Evolutionary conservation across 2,797 vertebrate species (phyloP), one percentile per base, ranked within the genome.

Genomic region (Helostoma temminkii): DNA sequence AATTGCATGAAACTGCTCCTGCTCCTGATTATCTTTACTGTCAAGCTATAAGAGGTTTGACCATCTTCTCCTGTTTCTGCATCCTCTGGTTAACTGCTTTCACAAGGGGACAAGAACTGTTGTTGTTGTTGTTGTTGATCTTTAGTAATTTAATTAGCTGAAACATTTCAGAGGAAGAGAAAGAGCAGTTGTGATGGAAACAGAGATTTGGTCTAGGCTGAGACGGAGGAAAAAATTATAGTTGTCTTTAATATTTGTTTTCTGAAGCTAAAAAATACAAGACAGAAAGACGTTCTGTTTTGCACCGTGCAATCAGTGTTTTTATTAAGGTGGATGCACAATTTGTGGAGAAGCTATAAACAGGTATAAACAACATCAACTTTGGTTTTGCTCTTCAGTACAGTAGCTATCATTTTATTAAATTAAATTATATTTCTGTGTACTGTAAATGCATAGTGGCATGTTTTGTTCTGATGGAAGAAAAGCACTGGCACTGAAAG

Each of bases 1-100:
- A 60, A 53, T 73, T 52, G 30, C 25, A 67, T 66, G 45, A 69
- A 37, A 61, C 67, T 49, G 62, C 69, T 70, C 53, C 11, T 3
- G 2, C 8, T 36, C 25, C 22, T 30, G 37, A 73, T 60, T 57
- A 56, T 43, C 42, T 43, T 43, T 42, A 47, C 34, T 6, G 12
- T 43, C 4, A 41, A 59, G 34, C 46, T 64, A 4, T 39, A 22
- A 34, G 36, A 43, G 43, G 22, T 26, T 26, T 66, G 22, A 61
- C 25, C 2, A 5, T 46, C 15, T 61, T 24, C 24, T 65, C 15
- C 39, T 43, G n/a, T 15, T 30, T 12, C 10, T n/a, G 42, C 30
- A 16, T 18, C 16, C 14, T 36, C 9, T 32, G 15, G 30, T 9
- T 21, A 42, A 43, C 3, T 56, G 39, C 43, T 28, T 3, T 7